Evolutionary conservation across 2,113 vertebrate genomes (phyloP).

Genomic region (Oryzias celebensis): DNA sequence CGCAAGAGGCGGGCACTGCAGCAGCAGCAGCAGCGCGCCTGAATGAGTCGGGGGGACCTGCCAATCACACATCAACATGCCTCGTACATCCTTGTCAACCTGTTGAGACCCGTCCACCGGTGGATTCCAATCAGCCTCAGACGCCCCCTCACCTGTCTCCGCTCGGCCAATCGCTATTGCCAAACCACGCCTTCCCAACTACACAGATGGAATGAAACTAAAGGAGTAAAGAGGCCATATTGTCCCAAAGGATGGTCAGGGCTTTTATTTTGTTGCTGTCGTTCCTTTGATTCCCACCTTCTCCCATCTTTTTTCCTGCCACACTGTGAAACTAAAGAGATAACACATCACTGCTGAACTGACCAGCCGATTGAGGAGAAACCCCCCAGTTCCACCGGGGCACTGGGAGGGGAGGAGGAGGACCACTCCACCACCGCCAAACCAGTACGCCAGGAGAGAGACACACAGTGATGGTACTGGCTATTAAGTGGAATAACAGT

Average conservation of each 20-base stretch:
- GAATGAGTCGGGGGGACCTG: constrained; percentile 74
- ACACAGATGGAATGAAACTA: constrained; percentile 61
- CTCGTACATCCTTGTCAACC: constrained; percentile 44
- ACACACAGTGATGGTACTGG: constrained; percentile 46
- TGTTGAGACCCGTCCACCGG: constrained; percentile 53
- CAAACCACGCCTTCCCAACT: constrained; percentile 57
- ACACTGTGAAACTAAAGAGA: constrained; percentile 79
- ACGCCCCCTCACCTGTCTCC: constrained; percentile 38
- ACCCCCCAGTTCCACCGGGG: constrained; percentile 65
- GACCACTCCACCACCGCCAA: constrained; percentile 42
- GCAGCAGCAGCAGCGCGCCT: constrained; percentile 86
- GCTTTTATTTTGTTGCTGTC: constrained; percentile 61
- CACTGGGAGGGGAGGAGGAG: constrained; percentile 34
- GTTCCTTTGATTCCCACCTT: constrained; percentile 56
- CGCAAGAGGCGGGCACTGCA: constrained; percentile 95
- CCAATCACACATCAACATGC: constrained; percentile 63
- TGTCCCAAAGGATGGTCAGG: constrained; percentile 50
- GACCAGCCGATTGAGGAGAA: constrained; percentile 60
- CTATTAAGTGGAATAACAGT: constrained; percentile 53
- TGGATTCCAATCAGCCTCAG: constrained; percentile 67
- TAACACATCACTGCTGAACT: constrained; percentile 72
- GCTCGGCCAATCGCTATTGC: constrained; percentile 55
- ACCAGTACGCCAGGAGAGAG: constrained; percentile 55
- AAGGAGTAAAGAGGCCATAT: constrained; percentile 64
- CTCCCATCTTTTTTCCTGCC: constrained; percentile 59